Percentiles rank a stretch among this genome's conserved stretches.
Conservation (phyloP, 2,113 vertebrate species). For the Alaudala cheleensis region DNA sequence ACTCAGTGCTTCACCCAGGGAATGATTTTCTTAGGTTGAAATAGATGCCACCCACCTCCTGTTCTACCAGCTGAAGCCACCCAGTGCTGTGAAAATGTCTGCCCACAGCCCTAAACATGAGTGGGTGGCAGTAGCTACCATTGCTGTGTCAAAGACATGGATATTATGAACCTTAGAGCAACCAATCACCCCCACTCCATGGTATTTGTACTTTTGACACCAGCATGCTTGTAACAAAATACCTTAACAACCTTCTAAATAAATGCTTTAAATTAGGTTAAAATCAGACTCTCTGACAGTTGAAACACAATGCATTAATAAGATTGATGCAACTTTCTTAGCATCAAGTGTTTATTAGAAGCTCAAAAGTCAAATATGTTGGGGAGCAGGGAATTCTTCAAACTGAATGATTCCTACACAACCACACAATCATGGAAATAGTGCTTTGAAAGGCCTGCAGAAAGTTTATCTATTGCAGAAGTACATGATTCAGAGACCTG, state of each 20-base stretch:
- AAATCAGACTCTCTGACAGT: background rate
- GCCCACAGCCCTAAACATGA: background rate
- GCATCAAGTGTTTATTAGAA: background rate
- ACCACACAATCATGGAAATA: background rate
- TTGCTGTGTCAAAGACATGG: background rate
- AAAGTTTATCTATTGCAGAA: background rate
- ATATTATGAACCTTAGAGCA: conserved; percentile 3
- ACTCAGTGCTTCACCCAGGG: background rate
- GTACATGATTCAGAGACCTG: background rate
- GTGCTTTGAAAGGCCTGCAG: background rate
- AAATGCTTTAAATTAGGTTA: conserved; percentile 48
- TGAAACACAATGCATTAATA: background rate
- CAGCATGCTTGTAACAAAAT: background rate
- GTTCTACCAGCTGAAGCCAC: background rate
- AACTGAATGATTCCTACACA: background rate
- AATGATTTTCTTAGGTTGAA: background rate
- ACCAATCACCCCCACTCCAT: background rate
- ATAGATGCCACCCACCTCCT: background rate
- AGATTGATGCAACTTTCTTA: conserved; percentile 19
- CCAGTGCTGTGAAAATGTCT: background rate
- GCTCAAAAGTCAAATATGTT: background rate
- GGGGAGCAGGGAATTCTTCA: background rate
- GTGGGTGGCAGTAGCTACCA: background rate
- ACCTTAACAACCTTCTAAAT: conserved; percentile 39
- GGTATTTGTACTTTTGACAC: background rate